Conservation (phyloP, 2,113 vertebrate species). For the Tympanuchus pallidicinctus region DNA sequence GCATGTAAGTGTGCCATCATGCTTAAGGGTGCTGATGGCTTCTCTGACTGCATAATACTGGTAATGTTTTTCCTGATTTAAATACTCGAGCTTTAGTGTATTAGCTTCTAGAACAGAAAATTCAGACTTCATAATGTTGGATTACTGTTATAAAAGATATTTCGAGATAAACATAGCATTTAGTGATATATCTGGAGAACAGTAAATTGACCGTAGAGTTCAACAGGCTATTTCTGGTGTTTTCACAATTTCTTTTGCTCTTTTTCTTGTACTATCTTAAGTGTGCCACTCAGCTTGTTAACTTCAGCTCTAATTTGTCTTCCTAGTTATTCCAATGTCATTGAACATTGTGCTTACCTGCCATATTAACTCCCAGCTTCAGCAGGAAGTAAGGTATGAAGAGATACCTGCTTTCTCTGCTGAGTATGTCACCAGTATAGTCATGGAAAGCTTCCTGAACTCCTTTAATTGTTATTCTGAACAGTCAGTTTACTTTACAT, state of each 20-base stretch:
- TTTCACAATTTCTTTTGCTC: not conserved
- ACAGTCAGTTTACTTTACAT: not conserved
- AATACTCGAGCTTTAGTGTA: not conserved
- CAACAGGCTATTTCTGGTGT: not conserved
- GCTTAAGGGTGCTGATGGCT: not conserved
- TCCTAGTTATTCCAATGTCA: not conserved
- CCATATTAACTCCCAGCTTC: not conserved
- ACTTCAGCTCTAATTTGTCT: not conserved
- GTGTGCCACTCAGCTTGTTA: not conserved
- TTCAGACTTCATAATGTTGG: not conserved
- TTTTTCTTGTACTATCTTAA: not conserved
- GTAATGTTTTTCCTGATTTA: not conserved
- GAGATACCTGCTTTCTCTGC: not conserved
- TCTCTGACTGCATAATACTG: not conserved
- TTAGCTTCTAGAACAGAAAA: not conserved
- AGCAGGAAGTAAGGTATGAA: not conserved
- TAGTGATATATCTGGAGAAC: not conserved
- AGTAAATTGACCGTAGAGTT: not conserved
- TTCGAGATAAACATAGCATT: not conserved
- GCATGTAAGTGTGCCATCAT: not conserved
- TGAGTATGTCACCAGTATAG: not conserved
- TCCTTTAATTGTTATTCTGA: not conserved
- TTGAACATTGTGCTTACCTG: not conserved
- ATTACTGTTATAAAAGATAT: rapidly evolving
- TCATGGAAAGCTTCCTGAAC: not conserved